Conservation (phyloP, 2,888 invertebrate genomes). For the Leistus spinibarbis region DNA sequence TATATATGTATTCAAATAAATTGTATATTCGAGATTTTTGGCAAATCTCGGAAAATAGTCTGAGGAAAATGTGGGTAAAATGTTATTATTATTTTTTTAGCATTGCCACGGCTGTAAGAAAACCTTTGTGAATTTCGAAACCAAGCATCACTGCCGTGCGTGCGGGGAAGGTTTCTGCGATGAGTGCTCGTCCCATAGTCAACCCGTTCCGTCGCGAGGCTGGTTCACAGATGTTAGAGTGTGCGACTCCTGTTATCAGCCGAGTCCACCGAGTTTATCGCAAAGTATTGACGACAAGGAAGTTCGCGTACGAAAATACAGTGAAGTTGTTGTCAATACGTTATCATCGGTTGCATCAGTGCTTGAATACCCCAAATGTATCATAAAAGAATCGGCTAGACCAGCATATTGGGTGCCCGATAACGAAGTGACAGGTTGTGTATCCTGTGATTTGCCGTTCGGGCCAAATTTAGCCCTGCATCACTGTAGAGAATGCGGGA, state of each 20-base stretch:
- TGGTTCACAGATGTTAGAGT: slow-evolving; percentile 76
- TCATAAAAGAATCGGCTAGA: slow-evolving; percentile 76
- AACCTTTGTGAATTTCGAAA: slow-evolving; percentile 62
- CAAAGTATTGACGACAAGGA: slow-evolving; percentile 51
- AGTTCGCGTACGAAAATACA: slow-evolving; percentile 66
- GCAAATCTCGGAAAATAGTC: background rate
- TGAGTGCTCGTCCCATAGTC: slow-evolving; percentile 68
- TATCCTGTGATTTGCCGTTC: slow-evolving; percentile 68
- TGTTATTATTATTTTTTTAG: slow-evolving; percentile 53
- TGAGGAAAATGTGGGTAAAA: background rate
- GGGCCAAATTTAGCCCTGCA: slow-evolving; percentile 62
- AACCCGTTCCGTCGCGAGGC: slow-evolving; percentile 73
- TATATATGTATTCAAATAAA: too few species aligned
- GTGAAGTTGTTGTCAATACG: slow-evolving; percentile 76
- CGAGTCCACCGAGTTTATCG: slow-evolving; percentile 51
- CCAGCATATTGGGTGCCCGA: slow-evolving; percentile 85
- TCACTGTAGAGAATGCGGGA: slow-evolving; percentile 75
- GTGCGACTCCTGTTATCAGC: slow-evolving; percentile 69
- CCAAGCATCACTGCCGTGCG: slow-evolving; percentile 76
- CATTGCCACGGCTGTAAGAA: slow-evolving; percentile 69
- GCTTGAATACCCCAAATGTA: slow-evolving; percentile 75
- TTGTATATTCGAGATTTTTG: too few species aligned
- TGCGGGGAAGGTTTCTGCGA: slow-evolving; percentile 84
- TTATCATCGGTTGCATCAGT: slow-evolving; percentile 73
- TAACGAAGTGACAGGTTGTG: slow-evolving; percentile 69